Conservation (phyloP, 2,797 vertebrate genomes). For the Fistularia tabacaria region DNA sequence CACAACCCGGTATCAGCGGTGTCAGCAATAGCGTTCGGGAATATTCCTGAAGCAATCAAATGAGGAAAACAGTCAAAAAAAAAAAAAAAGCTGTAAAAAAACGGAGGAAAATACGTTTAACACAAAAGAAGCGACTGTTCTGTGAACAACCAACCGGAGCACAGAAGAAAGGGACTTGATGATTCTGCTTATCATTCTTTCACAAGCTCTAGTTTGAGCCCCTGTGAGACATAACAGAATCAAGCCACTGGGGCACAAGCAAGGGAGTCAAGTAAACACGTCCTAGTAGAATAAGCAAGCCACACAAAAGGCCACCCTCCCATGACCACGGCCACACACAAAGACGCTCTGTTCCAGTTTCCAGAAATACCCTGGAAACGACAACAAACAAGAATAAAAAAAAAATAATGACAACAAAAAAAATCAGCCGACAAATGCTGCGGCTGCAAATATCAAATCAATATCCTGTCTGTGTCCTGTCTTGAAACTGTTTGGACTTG, state of each 20-base stretch:
- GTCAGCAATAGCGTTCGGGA: too few species aligned
- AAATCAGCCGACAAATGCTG: conserved; percentile 1
- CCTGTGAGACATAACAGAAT: conserved; percentile 55
- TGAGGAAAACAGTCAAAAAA: background rate
- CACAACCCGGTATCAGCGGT: too few species aligned
- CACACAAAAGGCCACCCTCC: conserved; percentile 51
- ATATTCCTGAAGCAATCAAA: too few species aligned
- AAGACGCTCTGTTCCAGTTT: conserved; percentile 8
- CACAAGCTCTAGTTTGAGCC: conserved; percentile 42
- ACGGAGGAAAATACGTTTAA: background rate
- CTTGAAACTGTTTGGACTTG: conserved; percentile 46
- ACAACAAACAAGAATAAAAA: conserved; percentile 22
- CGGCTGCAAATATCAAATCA: conserved; percentile 43
- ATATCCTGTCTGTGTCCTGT: conserved; percentile 42
- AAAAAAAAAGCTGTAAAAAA: conserved; percentile 5
- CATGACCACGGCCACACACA: conserved; percentile 57
- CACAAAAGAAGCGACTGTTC: conserved; percentile 23
- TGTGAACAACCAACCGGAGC: conserved; percentile 5
- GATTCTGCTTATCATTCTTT: conserved; percentile 51
- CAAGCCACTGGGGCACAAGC: conserved; percentile 47
- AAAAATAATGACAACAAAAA: too few species aligned
- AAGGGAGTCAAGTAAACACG: conserved; percentile 59
- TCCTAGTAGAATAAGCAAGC: conserved; percentile 51
- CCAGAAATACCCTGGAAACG: conserved; percentile 26
- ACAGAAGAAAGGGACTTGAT: conserved; percentile 22